phyloP scores from a whole-genome alignment of 1,140 invertebrate genomes.

The Drosophila equinoxialis region DNA sequence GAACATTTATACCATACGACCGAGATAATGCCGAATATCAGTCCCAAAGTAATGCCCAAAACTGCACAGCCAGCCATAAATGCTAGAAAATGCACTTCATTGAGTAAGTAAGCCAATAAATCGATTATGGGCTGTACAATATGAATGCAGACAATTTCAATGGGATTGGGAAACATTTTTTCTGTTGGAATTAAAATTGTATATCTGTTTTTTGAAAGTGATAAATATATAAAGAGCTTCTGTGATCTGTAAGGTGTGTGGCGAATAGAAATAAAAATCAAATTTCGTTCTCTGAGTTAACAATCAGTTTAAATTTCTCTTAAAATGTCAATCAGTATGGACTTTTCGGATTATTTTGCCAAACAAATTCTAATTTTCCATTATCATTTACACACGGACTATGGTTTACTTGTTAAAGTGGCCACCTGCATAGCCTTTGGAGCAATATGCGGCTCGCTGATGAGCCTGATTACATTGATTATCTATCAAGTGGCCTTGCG shows the following conservation, averaged over 20 bases:
- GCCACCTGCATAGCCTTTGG: slow-evolving; percentile 65
- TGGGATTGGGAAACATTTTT: slow-evolving; percentile 56
- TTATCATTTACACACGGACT: slow-evolving; percentile 46
- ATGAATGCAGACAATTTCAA: slow-evolving; percentile 41
- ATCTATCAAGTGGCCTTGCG: slow-evolving; percentile 46
- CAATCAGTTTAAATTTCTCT: background rate
- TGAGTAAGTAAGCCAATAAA: slow-evolving; percentile 28
- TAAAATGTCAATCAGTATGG: slow-evolving; percentile 23
- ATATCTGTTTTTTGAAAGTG: background rate
- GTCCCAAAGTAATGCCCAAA: slow-evolving; percentile 40
- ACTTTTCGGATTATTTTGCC: slow-evolving; percentile 44
- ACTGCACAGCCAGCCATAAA: slow-evolving; percentile 23
- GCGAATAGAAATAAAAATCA: background rate
- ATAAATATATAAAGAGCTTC: background rate
- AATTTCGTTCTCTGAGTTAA: background rate
- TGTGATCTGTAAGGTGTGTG: background rate
- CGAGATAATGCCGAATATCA: slow-evolving; percentile 33
- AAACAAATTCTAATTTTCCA: slow-evolving; percentile 50
- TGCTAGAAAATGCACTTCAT: slow-evolving; percentile 43
- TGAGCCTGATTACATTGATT: slow-evolving; percentile 46
- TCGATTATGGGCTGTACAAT: slow-evolving; percentile 54
- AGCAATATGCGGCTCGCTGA: slow-evolving; percentile 54
- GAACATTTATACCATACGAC: slow-evolving; percentile 47
- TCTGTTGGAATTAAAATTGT: no score
- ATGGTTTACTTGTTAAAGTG: slow-evolving; percentile 49